A percentile compares a stretch with the other conserved stretches of the same genome.
Conservation (phyloP, 2,113 vertebrate genomes). For the Caloenas nicobarica region DNA sequence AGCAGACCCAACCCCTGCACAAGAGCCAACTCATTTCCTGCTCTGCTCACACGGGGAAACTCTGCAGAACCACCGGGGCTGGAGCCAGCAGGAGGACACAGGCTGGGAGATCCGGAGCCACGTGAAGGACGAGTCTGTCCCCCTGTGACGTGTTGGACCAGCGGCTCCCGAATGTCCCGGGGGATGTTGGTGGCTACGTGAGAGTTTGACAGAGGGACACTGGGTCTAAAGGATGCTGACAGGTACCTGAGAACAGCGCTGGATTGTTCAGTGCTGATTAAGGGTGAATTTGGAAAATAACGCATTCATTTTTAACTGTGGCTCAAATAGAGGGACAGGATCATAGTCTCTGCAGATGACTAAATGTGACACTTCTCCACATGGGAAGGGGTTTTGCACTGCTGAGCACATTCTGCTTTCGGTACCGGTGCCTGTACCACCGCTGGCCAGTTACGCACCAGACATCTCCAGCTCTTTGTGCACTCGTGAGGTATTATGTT, state of each 20-base stretch:
- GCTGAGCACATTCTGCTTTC: not conserved
- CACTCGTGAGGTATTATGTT: not conserved
- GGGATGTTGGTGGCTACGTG: fast-evolving
- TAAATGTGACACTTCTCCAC: not conserved
- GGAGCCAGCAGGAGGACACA: too few species aligned
- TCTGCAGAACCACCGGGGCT: too few species aligned
- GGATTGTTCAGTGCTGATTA: not conserved
- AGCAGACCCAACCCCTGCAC: not conserved
- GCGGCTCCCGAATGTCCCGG: not conserved
- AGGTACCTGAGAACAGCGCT: fast-evolving
- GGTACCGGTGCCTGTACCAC: not conserved
- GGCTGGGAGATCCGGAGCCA: not conserved
- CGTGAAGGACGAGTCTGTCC: not conserved
- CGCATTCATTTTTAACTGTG: not conserved
- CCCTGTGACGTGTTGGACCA: fast-evolving
- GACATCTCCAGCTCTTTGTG: not conserved
- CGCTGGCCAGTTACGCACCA: not conserved
- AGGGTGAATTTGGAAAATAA: not conserved
- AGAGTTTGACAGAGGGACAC: not conserved
- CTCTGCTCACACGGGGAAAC: too few species aligned
- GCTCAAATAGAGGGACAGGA: not conserved
- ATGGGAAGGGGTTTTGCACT: not conserved
- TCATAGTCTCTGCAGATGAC: not conserved
- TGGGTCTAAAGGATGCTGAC: not conserved
- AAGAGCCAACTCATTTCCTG: too few species aligned